Evolutionary conservation across 2,888 invertebrate species (phyloP).

Genomic region (Calephelis perditalis): DNA sequence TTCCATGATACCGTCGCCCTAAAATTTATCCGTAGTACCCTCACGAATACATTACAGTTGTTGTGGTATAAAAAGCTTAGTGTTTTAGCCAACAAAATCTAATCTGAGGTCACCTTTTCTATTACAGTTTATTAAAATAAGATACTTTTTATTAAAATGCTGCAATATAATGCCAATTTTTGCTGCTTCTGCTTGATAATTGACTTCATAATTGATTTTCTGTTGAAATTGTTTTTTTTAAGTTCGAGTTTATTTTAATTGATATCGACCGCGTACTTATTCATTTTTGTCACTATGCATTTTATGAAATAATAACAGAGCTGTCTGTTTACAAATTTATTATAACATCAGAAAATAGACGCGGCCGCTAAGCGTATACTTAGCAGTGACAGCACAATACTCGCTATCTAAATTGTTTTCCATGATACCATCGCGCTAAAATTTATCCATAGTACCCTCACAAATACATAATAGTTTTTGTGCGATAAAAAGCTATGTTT

Average conservation of each 20-base stretch:
- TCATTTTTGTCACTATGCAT: no score
- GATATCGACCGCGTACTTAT: no score
- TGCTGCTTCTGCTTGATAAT: no score
- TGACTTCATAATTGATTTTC: no score
- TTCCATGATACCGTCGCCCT: conserved; percentile 55
- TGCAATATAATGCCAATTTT: no score
- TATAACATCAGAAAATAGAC: no score
- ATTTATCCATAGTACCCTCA: conserved; percentile 55
- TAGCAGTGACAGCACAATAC: no score
- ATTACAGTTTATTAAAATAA: conserved; percentile 4
- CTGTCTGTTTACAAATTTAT: no score
- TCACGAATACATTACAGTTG: conserved; percentile 26
- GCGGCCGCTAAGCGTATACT: conserved; percentile 53
- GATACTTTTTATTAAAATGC: no score
- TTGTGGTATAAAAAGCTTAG: conserved; percentile 22
- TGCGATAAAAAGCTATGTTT: conserved; percentile 17
- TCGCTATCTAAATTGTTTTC: conserved; percentile 73
- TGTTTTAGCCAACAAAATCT: conserved; percentile 1
- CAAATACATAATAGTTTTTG: conserved; percentile 28
- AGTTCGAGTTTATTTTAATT: no score
- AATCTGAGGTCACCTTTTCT: not conserved
- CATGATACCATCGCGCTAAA: conserved; percentile 56
- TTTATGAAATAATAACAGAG: no score
- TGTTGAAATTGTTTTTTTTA: no score
- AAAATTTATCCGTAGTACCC: conserved; percentile 59